A percentile compares a stretch with the other conserved stretches of the same genome.
Conservation (phyloP, 2,888 invertebrate species). For the Epirrhoe tristata region DNA sequence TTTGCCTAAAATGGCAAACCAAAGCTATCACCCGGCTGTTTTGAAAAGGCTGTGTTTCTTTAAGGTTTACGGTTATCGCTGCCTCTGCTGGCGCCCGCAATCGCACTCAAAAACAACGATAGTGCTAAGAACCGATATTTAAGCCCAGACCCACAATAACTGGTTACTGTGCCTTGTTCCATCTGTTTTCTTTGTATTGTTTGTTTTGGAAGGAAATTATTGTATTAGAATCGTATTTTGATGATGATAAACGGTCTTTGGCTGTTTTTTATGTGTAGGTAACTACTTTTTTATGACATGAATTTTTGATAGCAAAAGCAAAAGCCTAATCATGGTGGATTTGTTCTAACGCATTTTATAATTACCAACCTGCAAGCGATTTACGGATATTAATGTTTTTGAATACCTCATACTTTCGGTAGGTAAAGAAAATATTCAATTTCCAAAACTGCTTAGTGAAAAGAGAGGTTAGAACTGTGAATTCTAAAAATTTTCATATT, state of each 20-base stretch:
- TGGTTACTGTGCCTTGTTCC: constrained; percentile 15
- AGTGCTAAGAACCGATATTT: constrained; percentile 37
- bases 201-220: constrained; percentile 6
- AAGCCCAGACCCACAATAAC: constrained; percentile 6
- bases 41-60: constrained; percentile 14
- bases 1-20: neutral
- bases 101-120: constrained; percentile 40
- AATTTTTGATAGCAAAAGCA: too few relatives aligned
- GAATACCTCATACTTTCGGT: too few relatives aligned
- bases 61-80: constrained; percentile 29
- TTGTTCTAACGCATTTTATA: too few relatives aligned
- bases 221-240: neutral
- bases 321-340: too few relatives aligned
- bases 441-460: too few relatives aligned
- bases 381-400: too few relatives aligned
- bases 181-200: constrained; percentile 16
- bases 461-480: too few relatives aligned
- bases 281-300: too few relatives aligned
- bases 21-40: constrained; percentile 2
- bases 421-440: too few relatives aligned
- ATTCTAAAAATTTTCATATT: too few relatives aligned
- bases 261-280: too few relatives aligned
- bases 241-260: neutral
- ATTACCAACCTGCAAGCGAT: too few relatives aligned
- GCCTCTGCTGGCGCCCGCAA: constrained; percentile 28